Base-by-base conservation (phyloP, 2,888 invertebrate species). In the Acheta domesticus region DNA sequence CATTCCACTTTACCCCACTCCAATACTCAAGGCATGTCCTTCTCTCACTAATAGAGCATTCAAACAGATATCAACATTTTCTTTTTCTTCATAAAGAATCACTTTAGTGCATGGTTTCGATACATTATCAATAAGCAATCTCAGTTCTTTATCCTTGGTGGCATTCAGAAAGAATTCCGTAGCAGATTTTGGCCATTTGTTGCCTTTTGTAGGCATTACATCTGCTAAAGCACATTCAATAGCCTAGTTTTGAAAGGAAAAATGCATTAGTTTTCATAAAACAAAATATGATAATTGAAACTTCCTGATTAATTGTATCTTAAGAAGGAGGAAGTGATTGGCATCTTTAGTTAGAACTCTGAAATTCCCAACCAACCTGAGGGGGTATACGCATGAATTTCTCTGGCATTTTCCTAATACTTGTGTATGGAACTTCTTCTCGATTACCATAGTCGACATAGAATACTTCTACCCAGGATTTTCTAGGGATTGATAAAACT, bases 361-460 rank as follows among this genome's bases (percentile, higher is more conserved):
- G 36, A 36, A 36, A 36, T 36, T 36, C 36, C 36, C 5, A 36
- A 36, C 36, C 8, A 84, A 91, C 91, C 86, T 91, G 88, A 12
- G 89, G 87, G n/a, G 88, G 87, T 75, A 87, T 85, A 77, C 84
- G 86, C 83, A 89, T 86, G 85, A 89, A 91, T 80, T 86, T 86
- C 11, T 85, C 85, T 14, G 86, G 86, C 20, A 93, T 85, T 80
- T 87, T 87, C 75, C 90, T 87, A 76, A 93, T 86, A 74, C 86
- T 84, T 23, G 86, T 84, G 87, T 90, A 90, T 76, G 88, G 86
- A 77, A 91, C 86, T 1, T 86, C 85, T 79, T 89, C 86, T 16
- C 83, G 84, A 79, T 86, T 86, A 73, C 94, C 94, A 83, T 86
- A 87, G 87, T 95, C 95, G 0, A 93, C 90, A 81, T 91, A 89